Conservation (phyloP, 2,113 vertebrate species). For the Anolis sagrei region DNA sequence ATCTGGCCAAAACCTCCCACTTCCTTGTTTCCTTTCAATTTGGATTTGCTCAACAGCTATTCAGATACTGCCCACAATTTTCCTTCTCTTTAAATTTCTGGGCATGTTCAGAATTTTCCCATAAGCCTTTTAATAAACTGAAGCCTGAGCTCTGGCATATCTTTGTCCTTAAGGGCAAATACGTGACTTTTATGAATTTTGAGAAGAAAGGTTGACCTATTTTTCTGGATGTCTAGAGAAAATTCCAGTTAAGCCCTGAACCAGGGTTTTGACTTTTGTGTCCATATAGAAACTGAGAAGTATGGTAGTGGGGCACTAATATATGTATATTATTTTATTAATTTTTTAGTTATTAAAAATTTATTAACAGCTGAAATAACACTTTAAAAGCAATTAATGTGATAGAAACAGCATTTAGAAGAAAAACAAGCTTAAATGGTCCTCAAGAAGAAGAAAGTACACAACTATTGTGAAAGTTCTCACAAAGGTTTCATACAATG, state of each 20-base stretch:
- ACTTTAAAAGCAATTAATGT: not conserved
- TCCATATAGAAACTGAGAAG: not conserved
- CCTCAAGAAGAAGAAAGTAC: not conserved
- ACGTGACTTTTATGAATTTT: not conserved
- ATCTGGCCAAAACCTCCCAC: not conserved
- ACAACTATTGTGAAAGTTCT: not conserved
- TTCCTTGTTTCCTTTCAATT: not conserved
- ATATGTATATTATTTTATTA: not conserved
- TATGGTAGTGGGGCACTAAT: not conserved
- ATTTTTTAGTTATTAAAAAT: not conserved
- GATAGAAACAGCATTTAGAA: too few relatives aligned
- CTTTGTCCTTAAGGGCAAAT: not conserved
- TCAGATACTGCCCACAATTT: not conserved
- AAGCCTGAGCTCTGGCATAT: not conserved
- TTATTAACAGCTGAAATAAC: not conserved
- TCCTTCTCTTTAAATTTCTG: not conserved
- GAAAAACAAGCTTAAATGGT: not conserved
- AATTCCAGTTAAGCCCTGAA: not conserved
- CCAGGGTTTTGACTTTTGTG: not conserved
- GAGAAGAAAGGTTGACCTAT: not conserved
- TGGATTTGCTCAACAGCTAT: not conserved
- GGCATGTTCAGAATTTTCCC: not conserved
- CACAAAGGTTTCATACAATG: not conserved
- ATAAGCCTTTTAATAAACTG: not conserved
- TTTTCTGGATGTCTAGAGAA: not conserved